Evolutionary conservation across 2,888 invertebrate species (phyloP).

Genomic region (Andrena chrysosceles): DNA sequence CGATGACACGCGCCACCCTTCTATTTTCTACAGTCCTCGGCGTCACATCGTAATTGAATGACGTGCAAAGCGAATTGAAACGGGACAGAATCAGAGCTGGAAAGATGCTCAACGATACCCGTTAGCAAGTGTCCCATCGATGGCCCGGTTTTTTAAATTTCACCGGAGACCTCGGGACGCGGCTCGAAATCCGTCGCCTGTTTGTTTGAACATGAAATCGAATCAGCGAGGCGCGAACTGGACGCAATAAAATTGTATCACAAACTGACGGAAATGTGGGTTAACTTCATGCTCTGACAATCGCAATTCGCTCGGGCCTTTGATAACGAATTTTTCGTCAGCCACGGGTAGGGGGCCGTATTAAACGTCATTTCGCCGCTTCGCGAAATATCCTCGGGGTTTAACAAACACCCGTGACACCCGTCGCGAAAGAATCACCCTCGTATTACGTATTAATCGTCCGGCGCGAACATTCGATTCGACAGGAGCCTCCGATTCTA

Average conservation of each 20-base stretch:
- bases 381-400: constrained; percentile 15
- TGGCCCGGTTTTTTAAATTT: background rate
- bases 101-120: background rate
- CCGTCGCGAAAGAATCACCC: background rate
- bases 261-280: constrained; percentile 55
- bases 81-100: background rate
- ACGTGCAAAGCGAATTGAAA: background rate
- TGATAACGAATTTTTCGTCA: constrained; percentile 39
- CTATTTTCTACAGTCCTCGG: background rate
- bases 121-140: background rate
- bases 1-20: background rate
- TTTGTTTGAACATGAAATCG: constrained; percentile 51
- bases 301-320: constrained; percentile 43
- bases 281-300: constrained; percentile 47
- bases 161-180: background rate
- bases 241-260: constrained; percentile 46
- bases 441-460: too few species aligned
- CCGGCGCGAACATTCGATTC: too few species aligned
- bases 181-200: background rate
- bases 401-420: constrained; percentile 17
- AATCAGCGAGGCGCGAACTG: constrained; percentile 40
- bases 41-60: background rate
- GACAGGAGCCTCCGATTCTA: too few species aligned
- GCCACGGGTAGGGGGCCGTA: background rate
- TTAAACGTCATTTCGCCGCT: constrained; percentile 42